phyloP scores from a whole-genome alignment of 2,888 invertebrate genomes.

The Drosophila macrospina region DNA sequence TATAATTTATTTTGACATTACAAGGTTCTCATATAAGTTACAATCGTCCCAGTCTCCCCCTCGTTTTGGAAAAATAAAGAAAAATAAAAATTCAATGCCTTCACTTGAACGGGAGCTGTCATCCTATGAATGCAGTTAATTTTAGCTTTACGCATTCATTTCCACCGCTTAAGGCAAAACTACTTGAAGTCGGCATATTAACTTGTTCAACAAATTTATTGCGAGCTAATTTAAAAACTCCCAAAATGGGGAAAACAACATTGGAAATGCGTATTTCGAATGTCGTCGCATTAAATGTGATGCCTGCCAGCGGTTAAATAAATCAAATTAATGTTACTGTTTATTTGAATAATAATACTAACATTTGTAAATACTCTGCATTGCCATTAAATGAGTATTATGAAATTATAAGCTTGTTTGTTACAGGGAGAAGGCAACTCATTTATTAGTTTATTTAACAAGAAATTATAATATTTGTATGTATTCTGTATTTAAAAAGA shows the following conservation, averaged over 20 bases:
- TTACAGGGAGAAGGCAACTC: too few relatives aligned
- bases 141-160: conserved; percentile 30
- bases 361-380: conserved; percentile 11
- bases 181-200: conserved; percentile 18
- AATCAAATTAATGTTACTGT: conserved; percentile 14
- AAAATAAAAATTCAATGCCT: neutral
- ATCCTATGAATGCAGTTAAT: conserved; percentile 8
- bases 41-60: neutral
- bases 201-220: conserved; percentile 31
- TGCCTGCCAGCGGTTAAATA: conserved; percentile 16
- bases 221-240: conserved; percentile 27
- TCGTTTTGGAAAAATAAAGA: neutral
- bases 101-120: neutral
- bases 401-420: too few relatives aligned
- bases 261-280: conserved; percentile 16
- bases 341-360: conserved; percentile 14
- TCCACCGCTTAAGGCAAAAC: conserved; percentile 20
- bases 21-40: conserved; percentile 2
- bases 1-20: conserved; percentile 14
- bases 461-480: too few relatives aligned
- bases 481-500: too few relatives aligned
- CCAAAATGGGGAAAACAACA: conserved; percentile 22
- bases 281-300: conserved; percentile 19
- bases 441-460: too few relatives aligned
- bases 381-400: neutral